A percentile compares a stretch with the other conserved stretches of the same genome.
phyloP scores from a whole-genome alignment of 2,888 invertebrate species.

The Hedya salicella region DNA sequence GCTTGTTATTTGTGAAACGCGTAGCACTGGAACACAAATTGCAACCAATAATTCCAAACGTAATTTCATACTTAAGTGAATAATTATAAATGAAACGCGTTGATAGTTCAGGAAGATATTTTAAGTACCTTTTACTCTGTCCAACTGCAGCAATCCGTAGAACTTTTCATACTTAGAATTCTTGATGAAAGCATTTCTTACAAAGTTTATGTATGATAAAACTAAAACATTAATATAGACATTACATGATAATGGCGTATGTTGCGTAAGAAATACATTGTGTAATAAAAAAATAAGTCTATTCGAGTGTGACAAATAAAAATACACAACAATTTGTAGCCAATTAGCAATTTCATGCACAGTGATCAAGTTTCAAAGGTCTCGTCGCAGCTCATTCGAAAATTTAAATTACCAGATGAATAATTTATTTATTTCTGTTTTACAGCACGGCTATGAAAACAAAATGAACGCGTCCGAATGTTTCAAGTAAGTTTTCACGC shows the following conservation, averaged over 20 bases:
- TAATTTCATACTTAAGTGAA: too few species aligned
- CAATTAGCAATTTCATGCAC: conserved; percentile 34
- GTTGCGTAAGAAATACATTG: not conserved
- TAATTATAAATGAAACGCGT: too few species aligned
- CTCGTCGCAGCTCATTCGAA: conserved; percentile 31
- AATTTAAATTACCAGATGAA: conserved; percentile 37
- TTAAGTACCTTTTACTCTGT: too few species aligned
- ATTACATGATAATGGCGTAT: not conserved
- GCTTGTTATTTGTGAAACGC: too few species aligned
- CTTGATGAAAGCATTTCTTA: too few species aligned
- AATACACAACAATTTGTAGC: conserved; percentile 12
- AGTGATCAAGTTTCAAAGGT: conserved; percentile 33
- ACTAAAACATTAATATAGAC: not conserved
- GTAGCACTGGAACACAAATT: too few species aligned
- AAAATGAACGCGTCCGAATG: conserved; percentile 81
- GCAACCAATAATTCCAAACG: too few species aligned
- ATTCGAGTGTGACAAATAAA: conserved; percentile 14
- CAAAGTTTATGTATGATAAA: too few species aligned
- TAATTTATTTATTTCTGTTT: conserved; percentile 48
- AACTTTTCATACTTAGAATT: too few species aligned
- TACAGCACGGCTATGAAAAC: conserved; percentile 79
- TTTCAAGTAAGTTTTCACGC: conserved; percentile 71
- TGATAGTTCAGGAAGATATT: too few species aligned
- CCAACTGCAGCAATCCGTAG: too few species aligned
- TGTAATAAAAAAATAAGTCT: conserved; percentile 7